These are phyloP conservation scores for Octodonta nipae DNA, from an alignment of 2,888 invertebrate species.

Conservation along the genomic window DNA sequence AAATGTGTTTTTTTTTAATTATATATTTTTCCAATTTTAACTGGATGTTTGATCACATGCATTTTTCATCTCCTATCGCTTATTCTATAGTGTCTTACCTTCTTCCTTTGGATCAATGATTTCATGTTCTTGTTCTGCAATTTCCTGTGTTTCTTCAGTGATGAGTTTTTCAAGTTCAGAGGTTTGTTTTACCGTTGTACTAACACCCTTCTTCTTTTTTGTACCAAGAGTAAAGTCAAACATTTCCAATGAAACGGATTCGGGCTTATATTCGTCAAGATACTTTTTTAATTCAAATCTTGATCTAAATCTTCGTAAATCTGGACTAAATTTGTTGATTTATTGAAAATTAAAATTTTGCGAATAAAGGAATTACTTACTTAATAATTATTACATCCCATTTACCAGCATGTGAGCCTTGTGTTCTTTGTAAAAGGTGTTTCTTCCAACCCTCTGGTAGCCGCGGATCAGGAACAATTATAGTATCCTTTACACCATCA, in stretches of 20 bases:
- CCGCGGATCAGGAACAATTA: slow-evolving; percentile 59
- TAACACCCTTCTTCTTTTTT: too few species aligned
- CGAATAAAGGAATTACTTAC: too few species aligned
- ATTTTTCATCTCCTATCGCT: too few species aligned
- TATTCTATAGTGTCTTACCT: slow-evolving; percentile 1
- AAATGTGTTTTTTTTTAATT: too few species aligned
- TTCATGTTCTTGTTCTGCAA: too few species aligned
- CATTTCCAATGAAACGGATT: slow-evolving; percentile 24
- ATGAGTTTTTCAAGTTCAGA: too few species aligned
- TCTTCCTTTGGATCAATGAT: too few species aligned
- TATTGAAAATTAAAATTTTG: slow-evolving; percentile 1
- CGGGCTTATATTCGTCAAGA: slow-evolving; percentile 28
- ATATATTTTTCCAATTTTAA: too few species aligned
- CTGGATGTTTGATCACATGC: too few species aligned
- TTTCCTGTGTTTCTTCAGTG: too few species aligned
- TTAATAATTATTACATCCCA: slow-evolving; percentile 68
- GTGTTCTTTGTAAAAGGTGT: slow-evolving; percentile 59
- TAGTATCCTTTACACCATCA: slow-evolving; percentile 36
- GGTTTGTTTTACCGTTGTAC: too few species aligned
- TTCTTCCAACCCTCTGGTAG: slow-evolving; percentile 67
- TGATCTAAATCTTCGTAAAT: slow-evolving; percentile 47
- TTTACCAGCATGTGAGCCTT: slow-evolving; percentile 59
- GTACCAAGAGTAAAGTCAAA: too few species aligned
- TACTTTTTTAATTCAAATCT: slow-evolving; percentile 41
- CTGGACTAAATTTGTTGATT: slow-evolving; percentile 41